Evolutionary conservation across 2,888 invertebrate genomes (phyloP), one percentile per base, ranked within the genome.

Genomic region (Melieria omissa): DNA sequence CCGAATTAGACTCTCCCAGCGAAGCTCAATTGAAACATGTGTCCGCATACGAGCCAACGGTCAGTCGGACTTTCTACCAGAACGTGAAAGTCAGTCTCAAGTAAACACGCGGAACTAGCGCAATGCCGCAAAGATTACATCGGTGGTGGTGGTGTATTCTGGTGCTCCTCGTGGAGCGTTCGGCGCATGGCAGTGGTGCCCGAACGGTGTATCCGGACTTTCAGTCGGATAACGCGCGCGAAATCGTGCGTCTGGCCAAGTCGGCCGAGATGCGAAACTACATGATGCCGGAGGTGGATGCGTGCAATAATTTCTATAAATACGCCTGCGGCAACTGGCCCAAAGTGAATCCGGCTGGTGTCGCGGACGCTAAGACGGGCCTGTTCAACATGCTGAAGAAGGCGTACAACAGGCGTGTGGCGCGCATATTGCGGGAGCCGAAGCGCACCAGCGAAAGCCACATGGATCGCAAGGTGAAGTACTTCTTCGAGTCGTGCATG

Each of bases 401-500:
- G 1, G 80, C 78, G n/a, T 83, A 84, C 42, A 73, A 79, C 61
- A 80, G 82, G 4, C 81, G 81, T 1, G 71, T 83, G 10, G 70
- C 77, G 44, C 76, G 77, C 7, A 60, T 85, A 42, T 66, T 85
- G 4, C 77, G 74, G 4, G 70, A 71, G 14, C 80, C 79, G 4
- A 76, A 76, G 29, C 71, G 66, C 4, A 81, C 77, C 3, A 68
- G 41, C 10, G 85, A 85, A 46, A 78, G 77, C 41, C 69, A 78
- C 12, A 81, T 82, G 44, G 83, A 82, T 46, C 80, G 80, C 7
- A 78, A 79, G 4, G 81, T 85, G 0, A 86, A 85, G 73, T 85
- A 84, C 46, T 85, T 85, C 63, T 85, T 84, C 58, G 83, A 85
- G 5, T 86, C 86, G 0, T 85, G 85, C 47, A 71, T 83, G 54